Base-by-base conservation (phyloP, 2,888 invertebrate species). In the Cybosia mesomella region DNA sequence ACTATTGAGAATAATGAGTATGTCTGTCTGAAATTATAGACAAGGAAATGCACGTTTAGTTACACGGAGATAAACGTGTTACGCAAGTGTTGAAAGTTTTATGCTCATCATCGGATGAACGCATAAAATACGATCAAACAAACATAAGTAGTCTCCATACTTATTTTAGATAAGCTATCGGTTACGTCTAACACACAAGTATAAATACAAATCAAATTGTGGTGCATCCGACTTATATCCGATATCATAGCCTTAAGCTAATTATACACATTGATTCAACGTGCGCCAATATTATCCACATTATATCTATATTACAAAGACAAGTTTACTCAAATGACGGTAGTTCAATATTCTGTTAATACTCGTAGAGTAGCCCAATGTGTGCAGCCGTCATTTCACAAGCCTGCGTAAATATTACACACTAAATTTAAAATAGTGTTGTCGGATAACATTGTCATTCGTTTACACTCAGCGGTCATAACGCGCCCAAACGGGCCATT, bases 401-500 rank as follows among this genome's bases (percentile, higher is more conserved):
- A 43, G 43, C 9, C n/a, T 49, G n/a, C 2, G 9, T 49, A 49
- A 49, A 49, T 49, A 49, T 49, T 49, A 2, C 49, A 49, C 9
- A 49, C n/a, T 43, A 43, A 43, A 49, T n/a, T n/a, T 55, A 64
- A 34, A 43, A 68, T 54, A 67, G 2, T 59, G 28, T 18, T 32
- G 64, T 68, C 59, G 63, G 39, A 54, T 24, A 49, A 28, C 54
- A 43, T 54, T 58, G 68, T 49, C 43, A 43, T 2, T 62, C 53
- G 36, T 5, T 49, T 21, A 18, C 63, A 22, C 63, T 68, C 70
- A 32, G 24, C 21, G 54, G 58, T 55, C 59, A 57, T 55, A 61
- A 36, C n/a, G 49, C 22, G 57, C 9, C 43, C 55, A 34, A 49
- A 28, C 57, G 62, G 64, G 15, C 59, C 64, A 13, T 43, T 59